Evolutionary conservation across 2,113 vertebrate genomes (phyloP).

Genomic region (Donacobius atricapilla): DNA sequence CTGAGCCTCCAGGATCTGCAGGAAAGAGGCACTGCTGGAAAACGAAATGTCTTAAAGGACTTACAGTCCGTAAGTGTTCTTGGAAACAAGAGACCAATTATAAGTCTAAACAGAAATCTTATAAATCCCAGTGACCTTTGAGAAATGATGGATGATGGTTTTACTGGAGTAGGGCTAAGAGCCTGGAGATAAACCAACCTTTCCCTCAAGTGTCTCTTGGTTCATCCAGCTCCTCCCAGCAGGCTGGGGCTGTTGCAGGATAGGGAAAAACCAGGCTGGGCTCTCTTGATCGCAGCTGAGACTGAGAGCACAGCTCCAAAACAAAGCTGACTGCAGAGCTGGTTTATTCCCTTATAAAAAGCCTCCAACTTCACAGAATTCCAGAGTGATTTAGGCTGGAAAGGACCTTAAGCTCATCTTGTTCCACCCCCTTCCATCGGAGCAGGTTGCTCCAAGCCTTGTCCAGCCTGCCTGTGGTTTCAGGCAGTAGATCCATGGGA

Average conservation of each 20-base stretch:
- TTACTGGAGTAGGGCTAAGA: not conserved
- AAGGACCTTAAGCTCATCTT: not conserved
- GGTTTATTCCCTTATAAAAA: not conserved
- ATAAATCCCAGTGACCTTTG: not conserved
- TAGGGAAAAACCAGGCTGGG: not conserved
- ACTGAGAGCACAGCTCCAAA: not conserved
- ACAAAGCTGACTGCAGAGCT: not conserved
- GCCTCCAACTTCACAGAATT: not conserved
- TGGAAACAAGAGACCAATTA: not conserved
- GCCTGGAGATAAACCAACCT: not conserved
- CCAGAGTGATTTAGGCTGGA: not conserved
- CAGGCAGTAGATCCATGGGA: not conserved
- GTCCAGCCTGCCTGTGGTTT: not conserved
- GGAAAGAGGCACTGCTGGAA: not conserved
- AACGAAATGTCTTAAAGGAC: not conserved
- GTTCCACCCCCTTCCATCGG: not conserved
- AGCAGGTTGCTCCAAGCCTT: not conserved
- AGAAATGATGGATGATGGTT: not conserved
- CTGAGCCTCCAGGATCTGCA: not conserved
- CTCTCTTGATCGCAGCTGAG: not conserved
- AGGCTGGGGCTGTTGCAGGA: not conserved
- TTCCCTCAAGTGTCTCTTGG: not conserved
- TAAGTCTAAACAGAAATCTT: not conserved
- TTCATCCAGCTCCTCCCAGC: not conserved
- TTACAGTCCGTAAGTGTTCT: not conserved